These are phyloP conservation scores for Danio kyathit DNA, from an alignment of 2,797 vertebrate species.

Conservation along the genomic window DNA sequence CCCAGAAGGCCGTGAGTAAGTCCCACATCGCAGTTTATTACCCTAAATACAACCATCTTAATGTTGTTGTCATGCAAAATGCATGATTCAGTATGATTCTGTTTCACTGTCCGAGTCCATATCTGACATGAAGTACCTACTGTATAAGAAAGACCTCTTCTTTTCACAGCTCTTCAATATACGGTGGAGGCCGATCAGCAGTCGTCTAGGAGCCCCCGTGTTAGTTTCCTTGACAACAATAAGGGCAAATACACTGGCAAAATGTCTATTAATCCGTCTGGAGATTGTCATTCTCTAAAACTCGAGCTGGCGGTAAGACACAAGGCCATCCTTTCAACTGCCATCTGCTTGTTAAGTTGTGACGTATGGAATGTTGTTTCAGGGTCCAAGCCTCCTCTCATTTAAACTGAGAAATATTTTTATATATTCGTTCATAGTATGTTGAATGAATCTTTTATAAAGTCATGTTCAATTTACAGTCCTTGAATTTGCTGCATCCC, in stretches of 20 bases:
- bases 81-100: neutral
- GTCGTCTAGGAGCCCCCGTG: slow-evolving; percentile 38
- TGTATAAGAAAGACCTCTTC: slow-evolving; percentile 17
- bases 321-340: neutral
- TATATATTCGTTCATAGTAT: too few species aligned
- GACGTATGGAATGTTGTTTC: neutral
- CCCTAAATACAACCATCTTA: neutral
- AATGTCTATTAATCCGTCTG: slow-evolving; percentile 73
- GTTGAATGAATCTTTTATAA: too few species aligned
- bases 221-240: slow-evolving; percentile 67
- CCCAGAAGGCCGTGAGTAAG: slow-evolving; percentile 87
- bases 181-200: slow-evolving; percentile 72
- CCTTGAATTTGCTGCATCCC: too few species aligned
- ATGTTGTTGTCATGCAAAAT: neutral
- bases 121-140: neutral
- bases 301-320: slow-evolving; percentile 80
- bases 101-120: neutral
- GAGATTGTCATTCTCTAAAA: slow-evolving; percentile 70
- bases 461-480: too few species aligned
- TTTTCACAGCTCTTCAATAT: slow-evolving; percentile 77
- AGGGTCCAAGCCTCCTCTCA: too few species aligned
- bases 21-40: slow-evolving; percentile 45
- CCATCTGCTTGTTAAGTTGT: slow-evolving; percentile 4
- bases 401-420: too few species aligned
- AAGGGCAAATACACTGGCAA: slow-evolving; percentile 62